Base-by-base conservation (phyloP, 2,888 invertebrate species). In the Miltochrista miniata region DNA sequence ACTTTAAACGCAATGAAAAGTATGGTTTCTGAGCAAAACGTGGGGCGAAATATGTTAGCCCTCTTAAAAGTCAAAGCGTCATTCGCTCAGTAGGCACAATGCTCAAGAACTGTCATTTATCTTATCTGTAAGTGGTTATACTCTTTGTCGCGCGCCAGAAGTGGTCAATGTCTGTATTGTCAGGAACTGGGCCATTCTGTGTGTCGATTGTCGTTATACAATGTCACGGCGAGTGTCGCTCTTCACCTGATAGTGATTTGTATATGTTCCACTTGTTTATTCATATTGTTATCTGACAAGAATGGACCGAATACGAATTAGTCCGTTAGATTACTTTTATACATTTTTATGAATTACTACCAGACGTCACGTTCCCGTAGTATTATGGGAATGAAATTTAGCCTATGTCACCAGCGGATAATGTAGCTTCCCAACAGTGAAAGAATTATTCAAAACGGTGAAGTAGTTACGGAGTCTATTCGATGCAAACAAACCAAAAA, bases 81-180 rank as follows among this genome's bases (percentile, higher is more conserved):
- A 18, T 5, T 0, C 11, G 11, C 11, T 1, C 3, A 33, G 33
- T 1, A 10, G 39, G 47, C 29, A 41, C 2, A 36, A 48, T 30
- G 10, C 30, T 18, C 14, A 11, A 10, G 11, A 34, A 36, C 14
- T 24, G 18, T 24, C 5, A 24, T 24, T 4, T 36, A 14, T 36
- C 9, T 9, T 15, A 36, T 36, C 36, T 36, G 1, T 9, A 36
- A 10, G 14, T 11, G 8, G n/a, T n/a, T 49, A 49, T 54, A 46
- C 36, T 62, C 63, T 66, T 31, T 45, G 48, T 0, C 46, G 48
- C 45, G 52, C 39, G 37, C 30, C 53, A 55, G 54, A 44, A 57
- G 50, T 44, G 59, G 42, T 37, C 48, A 42, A 2, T 24, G 18
- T 24, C 18, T 24, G 56, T 61, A 66, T 70, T 69, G 72, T 67